A percentile compares a stretch with the other conserved stretches of the same genome.
Evolutionary conservation across 1,140 invertebrate genomes (phyloP).

Genomic region (Pseudomyrmex dendroicus): DNA sequence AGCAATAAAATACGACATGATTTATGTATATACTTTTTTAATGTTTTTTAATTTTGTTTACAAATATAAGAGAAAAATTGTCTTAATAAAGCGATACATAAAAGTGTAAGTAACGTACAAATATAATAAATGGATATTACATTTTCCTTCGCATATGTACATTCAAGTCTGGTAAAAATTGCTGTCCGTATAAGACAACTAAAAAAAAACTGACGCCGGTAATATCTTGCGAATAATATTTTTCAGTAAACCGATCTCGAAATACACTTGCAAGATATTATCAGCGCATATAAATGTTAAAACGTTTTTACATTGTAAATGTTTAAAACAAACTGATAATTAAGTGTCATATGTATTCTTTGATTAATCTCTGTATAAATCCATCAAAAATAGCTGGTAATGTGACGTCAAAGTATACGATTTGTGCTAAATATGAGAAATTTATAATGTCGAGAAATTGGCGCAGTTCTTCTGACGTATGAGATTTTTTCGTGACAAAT

Average conservation of each 20-base stretch:
- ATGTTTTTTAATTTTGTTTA: not conserved
- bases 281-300: not conserved
- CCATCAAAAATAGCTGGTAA: not conserved
- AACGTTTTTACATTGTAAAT: not conserved
- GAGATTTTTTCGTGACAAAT: not conserved
- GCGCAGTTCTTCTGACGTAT: not conserved
- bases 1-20: not conserved
- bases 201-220: conserved; percentile 2
- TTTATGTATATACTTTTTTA: not conserved
- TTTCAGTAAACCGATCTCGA: not conserved
- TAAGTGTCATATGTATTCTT: not conserved
- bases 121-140: too few species aligned
- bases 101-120: too few species aligned
- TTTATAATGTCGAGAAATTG: not conserved
- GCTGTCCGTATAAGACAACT: conserved; percentile 2
- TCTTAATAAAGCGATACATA: not conserved
- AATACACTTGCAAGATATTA: conserved; percentile 17
- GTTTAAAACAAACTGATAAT: not conserved
- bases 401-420: not conserved
- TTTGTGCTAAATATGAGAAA: not conserved
- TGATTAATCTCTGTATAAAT: conserved; percentile 19
- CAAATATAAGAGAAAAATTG: not conserved
- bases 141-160: not conserved
- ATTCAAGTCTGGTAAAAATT: conserved; percentile 12
- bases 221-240: conserved; percentile 5